Conservation (phyloP, 2,888 invertebrate genomes). For the Syritta pipiens region DNA sequence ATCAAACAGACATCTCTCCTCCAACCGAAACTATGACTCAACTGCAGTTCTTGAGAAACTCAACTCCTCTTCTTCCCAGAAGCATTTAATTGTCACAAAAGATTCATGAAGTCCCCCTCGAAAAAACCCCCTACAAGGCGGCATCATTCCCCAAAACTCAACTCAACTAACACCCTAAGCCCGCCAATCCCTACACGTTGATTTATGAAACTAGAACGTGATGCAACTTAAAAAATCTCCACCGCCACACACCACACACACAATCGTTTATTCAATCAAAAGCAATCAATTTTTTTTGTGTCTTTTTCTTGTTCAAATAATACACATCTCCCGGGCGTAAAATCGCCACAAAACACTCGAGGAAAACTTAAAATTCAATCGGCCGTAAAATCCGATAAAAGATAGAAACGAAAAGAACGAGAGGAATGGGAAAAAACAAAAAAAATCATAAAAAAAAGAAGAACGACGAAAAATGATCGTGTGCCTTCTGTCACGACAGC, state of each 20-base stretch:
- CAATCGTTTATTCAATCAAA: conserved; percentile 29
- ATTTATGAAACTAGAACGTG: conserved; percentile 34
- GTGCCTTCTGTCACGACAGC: conserved; percentile 54
- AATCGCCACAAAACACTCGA: conserved; percentile 22
- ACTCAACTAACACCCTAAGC: too few species aligned
- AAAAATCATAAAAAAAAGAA: conserved; percentile 1
- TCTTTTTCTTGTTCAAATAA: not conserved
- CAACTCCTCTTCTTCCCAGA: too few species aligned
- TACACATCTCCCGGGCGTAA: conserved; percentile 10
- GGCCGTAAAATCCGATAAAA: conserved; percentile 38
- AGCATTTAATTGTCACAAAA: too few species aligned
- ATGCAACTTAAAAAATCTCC: not conserved
- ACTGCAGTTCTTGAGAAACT: too few species aligned
- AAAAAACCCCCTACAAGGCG: too few species aligned
- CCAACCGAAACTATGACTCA: too few species aligned
- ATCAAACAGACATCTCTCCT: too few species aligned
- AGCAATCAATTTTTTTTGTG: conserved; percentile 12
- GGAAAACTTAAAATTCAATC: conserved; percentile 41
- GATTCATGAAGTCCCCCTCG: too few species aligned
- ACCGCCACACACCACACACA: not conserved
- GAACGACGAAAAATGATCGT: conserved; percentile 50
- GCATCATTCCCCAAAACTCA: too few species aligned
- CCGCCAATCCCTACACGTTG: too few species aligned
- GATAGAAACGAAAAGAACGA: conserved; percentile 15
- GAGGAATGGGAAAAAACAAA: not conserved